Evolutionary conservation across 2,113 vertebrate genomes (phyloP).

Genomic region (Pseudorasbora parva): DNA sequence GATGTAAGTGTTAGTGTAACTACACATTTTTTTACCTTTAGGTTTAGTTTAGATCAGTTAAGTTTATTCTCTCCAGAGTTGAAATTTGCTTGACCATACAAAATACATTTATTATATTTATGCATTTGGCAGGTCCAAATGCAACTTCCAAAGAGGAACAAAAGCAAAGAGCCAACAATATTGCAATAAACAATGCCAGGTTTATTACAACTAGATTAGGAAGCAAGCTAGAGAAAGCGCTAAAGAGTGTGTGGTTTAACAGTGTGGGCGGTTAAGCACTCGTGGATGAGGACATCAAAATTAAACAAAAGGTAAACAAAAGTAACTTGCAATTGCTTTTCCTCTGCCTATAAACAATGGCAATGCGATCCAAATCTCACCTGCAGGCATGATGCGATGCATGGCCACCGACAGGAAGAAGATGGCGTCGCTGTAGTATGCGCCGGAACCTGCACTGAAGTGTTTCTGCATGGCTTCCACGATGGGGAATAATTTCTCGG

Average conservation of each 20-base stretch:
- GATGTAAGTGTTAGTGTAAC: neutral
- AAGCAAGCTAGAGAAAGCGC: too few species aligned
- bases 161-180: too few species aligned
- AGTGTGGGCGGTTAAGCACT: too few species aligned
- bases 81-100: neutral
- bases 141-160: too few species aligned
- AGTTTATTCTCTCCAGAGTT: neutral
- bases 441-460: conserved; percentile 91
- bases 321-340: neutral
- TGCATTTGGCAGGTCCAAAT: too few species aligned
- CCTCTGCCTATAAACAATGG: neutral
- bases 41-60: neutral
- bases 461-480: conserved; percentile 96
- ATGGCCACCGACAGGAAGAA: conserved; percentile 98
- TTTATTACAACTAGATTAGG: too few species aligned
- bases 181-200: too few species aligned
- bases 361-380: conserved; percentile 69
- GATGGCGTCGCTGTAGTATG: conserved; percentile 96
- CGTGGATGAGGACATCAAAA: neutral
- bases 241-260: too few species aligned
- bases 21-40: neutral
- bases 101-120: too few species aligned
- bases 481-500: conserved; percentile 88
- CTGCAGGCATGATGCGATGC: conserved; percentile 93
- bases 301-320: neutral